A percentile compares a stretch with the other conserved stretches of the same genome.
Evolutionary conservation across 2,888 invertebrate genomes (phyloP).

Genomic region (Nebria salina): DNA sequence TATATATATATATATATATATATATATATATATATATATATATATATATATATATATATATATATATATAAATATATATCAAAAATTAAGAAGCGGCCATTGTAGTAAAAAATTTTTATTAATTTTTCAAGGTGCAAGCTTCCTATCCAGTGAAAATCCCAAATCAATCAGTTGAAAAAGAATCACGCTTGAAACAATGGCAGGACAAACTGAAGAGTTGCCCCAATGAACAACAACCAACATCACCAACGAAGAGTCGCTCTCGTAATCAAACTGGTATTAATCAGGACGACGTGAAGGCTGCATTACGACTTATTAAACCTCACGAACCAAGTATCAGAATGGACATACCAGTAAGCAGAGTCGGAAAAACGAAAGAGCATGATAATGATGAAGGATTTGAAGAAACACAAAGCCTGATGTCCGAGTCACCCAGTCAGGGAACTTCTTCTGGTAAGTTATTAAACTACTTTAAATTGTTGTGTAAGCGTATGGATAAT

Average conservation of each 20-base stretch:
- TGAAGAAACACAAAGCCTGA: constrained; percentile 88
- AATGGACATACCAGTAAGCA: constrained; percentile 46
- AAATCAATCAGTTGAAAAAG: constrained; percentile 65
- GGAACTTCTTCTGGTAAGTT: constrained; percentile 80
- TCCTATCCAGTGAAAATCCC: constrained; percentile 62
- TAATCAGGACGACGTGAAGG: constrained; percentile 75
- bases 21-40: too few species aligned
- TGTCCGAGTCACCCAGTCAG: constrained; percentile 87
- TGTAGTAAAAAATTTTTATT: neutral
- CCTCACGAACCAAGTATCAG: constrained; percentile 48
- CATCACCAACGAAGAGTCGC: constrained; percentile 57
- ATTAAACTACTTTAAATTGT: too few species aligned
- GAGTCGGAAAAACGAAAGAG: constrained; percentile 62
- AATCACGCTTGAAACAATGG: constrained; percentile 73
- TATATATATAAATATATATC: too few species aligned
- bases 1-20: too few species aligned
- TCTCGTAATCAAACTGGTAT: constrained; percentile 75
- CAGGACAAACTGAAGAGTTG: constrained; percentile 72
- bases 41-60: too few species aligned
- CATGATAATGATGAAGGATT: constrained; percentile 91
- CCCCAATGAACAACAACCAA: constrained; percentile 35
- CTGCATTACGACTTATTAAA: constrained; percentile 67
- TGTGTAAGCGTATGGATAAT: constrained; percentile 56
- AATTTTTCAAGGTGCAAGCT: constrained; percentile 59
- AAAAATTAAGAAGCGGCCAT: too few species aligned